Evolutionary conservation across 23 tunicate species (phyloP).

Genomic region (Styela clava): DNA sequence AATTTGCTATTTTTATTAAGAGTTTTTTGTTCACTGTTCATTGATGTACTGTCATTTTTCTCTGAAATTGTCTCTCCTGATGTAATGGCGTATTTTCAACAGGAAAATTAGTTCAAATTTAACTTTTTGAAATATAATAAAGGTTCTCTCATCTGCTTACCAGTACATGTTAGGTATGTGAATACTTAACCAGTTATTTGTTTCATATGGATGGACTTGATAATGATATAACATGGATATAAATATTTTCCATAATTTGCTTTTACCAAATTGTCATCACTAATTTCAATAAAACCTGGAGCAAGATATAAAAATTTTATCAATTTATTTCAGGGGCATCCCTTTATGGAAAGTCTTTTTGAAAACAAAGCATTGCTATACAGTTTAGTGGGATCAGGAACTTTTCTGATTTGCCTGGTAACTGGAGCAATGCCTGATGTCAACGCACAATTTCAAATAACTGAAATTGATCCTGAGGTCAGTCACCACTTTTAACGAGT

Average conservation of each 20-base stretch:
- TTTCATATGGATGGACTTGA: too few species aligned
- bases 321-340: conserved; percentile 88
- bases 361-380: conserved; percentile 86
- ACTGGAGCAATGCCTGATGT: conserved; percentile 56
- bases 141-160: too few species aligned
- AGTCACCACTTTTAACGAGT: background rate
- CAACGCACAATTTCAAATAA: conserved; percentile 77
- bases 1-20: conserved; percentile 4
- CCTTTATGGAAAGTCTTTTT: conserved; percentile 87
- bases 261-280: too few species aligned
- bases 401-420: conserved; percentile 56
- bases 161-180: too few species aligned
- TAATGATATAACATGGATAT: too few species aligned
- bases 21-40: background rate
- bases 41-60: background rate
- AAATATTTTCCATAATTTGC: too few species aligned
- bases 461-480: conserved; percentile 59
- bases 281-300: too few species aligned
- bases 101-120: too few species aligned
- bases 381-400: conserved; percentile 40
- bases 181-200: too few species aligned
- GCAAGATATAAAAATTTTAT: too few species aligned
- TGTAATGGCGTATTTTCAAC: background rate
- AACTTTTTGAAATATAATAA: too few species aligned
- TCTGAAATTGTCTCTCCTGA: too few species aligned